Percentiles rank a stretch among this genome's conserved stretches.
Conservation (phyloP, 2,797 vertebrate genomes). For the Pangasius macronema region DNA sequence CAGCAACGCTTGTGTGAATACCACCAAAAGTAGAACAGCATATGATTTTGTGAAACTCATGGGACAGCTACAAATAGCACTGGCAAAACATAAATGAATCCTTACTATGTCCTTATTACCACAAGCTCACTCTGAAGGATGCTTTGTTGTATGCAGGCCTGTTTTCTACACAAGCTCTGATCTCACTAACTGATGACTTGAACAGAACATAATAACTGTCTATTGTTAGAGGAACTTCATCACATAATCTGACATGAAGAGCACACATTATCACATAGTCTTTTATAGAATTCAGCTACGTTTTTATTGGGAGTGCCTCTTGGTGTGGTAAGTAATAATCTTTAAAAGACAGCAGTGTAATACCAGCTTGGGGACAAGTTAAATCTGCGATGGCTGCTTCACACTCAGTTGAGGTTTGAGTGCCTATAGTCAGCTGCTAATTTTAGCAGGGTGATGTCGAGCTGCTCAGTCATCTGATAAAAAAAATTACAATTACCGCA, state of each 20-base stretch:
- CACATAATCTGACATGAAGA: not conserved
- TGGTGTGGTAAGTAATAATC: not conserved
- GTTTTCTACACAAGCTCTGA: not conserved
- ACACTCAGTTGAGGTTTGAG: constrained; percentile 47
- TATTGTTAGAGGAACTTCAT: not conserved
- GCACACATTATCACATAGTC: too few relatives aligned
- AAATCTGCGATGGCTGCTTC: constrained; percentile 40
- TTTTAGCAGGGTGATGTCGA: constrained; percentile 45
- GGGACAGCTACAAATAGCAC: not conserved
- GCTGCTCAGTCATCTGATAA: constrained; percentile 51
- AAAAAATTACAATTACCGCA: constrained; percentile 50
- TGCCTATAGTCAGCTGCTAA: constrained; percentile 48
- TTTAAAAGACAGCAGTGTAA: not conserved
- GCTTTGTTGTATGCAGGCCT: not conserved
- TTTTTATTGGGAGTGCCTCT: not conserved
- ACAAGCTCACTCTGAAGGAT: not conserved
- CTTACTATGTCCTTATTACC: not conserved
- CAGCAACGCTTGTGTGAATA: not conserved
- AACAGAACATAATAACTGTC: not conserved
- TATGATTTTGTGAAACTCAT: not conserved
- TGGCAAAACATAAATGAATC: not conserved
- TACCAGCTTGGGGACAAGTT: not conserved
- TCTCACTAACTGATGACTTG: not conserved
- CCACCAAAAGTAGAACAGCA: not conserved
- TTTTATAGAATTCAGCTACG: too few relatives aligned